Evolutionary conservation across 2,888 invertebrate species (phyloP).

Genomic region (Seira musarum): DNA sequence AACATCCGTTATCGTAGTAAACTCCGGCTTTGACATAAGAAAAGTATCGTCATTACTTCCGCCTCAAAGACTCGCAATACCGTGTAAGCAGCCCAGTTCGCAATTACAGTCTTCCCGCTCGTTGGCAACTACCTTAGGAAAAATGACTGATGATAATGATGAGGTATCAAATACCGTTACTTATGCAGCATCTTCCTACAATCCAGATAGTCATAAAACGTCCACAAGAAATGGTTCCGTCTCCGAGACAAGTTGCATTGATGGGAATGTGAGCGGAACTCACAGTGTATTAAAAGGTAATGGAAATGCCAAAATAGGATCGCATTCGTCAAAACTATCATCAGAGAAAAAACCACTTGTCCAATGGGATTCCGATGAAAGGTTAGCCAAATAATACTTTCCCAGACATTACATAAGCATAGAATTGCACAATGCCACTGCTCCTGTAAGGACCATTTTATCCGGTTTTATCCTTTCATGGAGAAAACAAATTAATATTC

Average conservation of each 20-base stretch:
- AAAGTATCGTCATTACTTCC: conserved; percentile 65
- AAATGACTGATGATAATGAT: conserved; percentile 9
- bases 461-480: too few relatives aligned
- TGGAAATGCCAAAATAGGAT: conserved; percentile 36
- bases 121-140: neutral
- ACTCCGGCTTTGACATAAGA: conserved; percentile 52
- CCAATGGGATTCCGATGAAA: conserved; percentile 77
- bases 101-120: conserved; percentile 50
- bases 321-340: conserved; percentile 40
- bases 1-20: conserved; percentile 30
- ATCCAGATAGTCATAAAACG: conserved; percentile 40
- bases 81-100: conserved; percentile 53
- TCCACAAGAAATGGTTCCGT: conserved; percentile 38
- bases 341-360: conserved; percentile 77
- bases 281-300: conserved; percentile 26
- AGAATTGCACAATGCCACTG: too few relatives aligned
- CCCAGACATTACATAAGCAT: too few relatives aligned
- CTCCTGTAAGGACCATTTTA: too few relatives aligned
- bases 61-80: conserved; percentile 66
- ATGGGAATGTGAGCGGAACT: conserved; percentile 11
- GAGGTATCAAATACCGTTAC: too few relatives aligned
- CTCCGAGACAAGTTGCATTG: conserved; percentile 34
- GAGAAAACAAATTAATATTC: too few relatives aligned
- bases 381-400: too few relatives aligned
- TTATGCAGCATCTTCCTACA: neutral